phyloP scores from a whole-genome alignment of 2,113 vertebrate species.

The Chamaetylas fuelleborni region DNA sequence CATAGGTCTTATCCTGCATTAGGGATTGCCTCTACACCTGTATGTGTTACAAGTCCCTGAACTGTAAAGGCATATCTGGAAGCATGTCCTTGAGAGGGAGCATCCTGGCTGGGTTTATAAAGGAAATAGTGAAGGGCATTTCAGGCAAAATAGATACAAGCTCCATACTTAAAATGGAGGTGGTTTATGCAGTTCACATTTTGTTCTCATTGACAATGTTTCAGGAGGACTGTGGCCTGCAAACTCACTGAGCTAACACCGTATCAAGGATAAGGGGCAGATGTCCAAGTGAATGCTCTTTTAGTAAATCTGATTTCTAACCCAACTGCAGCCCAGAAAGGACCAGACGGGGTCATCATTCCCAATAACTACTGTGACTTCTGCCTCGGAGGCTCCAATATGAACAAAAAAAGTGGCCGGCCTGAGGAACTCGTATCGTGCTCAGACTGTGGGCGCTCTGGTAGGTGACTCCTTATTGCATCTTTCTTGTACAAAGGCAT shows the following conservation, averaged over 20 bases:
- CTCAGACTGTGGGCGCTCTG: conserved; percentile 89
- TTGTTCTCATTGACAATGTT: background rate
- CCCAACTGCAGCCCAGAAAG: conserved; percentile 85
- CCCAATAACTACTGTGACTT: conserved; percentile 96
- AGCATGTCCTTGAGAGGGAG: background rate
- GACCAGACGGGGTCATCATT: conserved; percentile 86
- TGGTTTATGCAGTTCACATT: background rate
- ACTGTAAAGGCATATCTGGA: background rate
- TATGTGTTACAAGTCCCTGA: accelerated
- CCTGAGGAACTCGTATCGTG: conserved; percentile 93
- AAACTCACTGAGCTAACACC: background rate
- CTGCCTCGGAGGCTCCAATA: conserved; percentile 92
- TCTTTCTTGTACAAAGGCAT: conserved; percentile 14
- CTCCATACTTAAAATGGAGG: background rate
- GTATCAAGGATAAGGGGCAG: background rate
- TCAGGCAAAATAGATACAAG: background rate
- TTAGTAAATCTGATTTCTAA: conserved; percentile 52
- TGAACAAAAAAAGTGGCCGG: conserved; percentile 91
- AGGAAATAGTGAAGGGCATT: background rate
- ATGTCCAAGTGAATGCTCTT: background rate
- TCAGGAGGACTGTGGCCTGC: background rate
- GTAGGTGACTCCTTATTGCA: conserved; percentile 79
- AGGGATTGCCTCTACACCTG: background rate
- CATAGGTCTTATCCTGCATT: background rate
- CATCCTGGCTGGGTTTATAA: background rate